These are phyloP conservation scores for Deroptyus accipitrinus DNA, from an alignment of 2,113 vertebrate genomes.

Conservation along the genomic window DNA sequence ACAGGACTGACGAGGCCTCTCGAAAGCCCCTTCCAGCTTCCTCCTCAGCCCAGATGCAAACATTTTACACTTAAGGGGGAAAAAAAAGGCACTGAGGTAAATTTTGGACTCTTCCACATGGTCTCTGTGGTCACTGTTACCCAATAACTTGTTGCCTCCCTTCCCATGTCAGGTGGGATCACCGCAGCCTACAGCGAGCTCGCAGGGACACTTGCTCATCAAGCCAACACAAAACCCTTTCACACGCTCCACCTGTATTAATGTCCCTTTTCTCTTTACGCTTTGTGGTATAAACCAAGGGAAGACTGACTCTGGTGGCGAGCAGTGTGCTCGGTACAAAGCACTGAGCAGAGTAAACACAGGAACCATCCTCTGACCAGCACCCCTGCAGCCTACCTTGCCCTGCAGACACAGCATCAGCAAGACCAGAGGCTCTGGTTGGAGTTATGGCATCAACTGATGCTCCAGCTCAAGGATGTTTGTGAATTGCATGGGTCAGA, in stretches of 20 bases:
- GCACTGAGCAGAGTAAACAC: not conserved
- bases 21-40: not conserved
- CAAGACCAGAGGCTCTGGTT: not conserved
- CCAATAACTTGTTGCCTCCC: not conserved
- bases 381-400: not conserved
- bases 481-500: not conserved
- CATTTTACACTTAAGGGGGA: not conserved
- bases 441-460: not conserved
- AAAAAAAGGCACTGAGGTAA: conserved; percentile 77
- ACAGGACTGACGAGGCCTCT: not conserved
- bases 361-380: not conserved
- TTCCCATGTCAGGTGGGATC: not conserved
- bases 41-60: not conserved
- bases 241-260: fast-evolving
- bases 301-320: not conserved
- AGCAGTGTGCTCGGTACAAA: fast-evolving
- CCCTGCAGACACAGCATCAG: fast-evolving
- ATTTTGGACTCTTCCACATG: not conserved
- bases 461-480: not conserved
- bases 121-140: not conserved
- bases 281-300: not conserved
- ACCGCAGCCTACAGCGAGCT: not conserved
- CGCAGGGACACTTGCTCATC: fast-evolving
- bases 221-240: fast-evolving
- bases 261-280: fast-evolving